Evolutionary conservation across 2,797 vertebrate genomes (phyloP).

Genomic region (Micromesistius poutassou): DNA sequence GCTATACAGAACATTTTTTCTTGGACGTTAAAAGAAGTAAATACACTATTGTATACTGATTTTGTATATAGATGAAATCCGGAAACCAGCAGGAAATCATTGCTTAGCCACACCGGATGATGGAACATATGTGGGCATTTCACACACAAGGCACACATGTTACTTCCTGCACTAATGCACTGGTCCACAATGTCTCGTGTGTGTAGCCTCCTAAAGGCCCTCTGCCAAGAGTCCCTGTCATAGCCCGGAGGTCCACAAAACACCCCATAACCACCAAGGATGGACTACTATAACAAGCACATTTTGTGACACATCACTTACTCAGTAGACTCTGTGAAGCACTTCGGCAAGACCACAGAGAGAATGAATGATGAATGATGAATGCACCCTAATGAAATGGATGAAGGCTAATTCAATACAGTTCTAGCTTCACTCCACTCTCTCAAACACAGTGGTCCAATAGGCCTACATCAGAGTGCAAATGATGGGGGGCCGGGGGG

Average conservation of each 20-base stretch:
- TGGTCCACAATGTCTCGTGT: not conserved
- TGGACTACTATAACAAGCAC: not conserved
- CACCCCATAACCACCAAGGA: not conserved
- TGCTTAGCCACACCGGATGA: not conserved
- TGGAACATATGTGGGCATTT: not conserved
- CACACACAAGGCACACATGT: not conserved
- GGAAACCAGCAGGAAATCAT: not conserved
- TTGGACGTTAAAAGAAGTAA: not conserved
- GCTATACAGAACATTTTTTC: not conserved
- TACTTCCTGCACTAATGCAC: not conserved
- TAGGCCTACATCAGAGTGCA: not conserved
- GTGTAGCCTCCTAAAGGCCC: not conserved
- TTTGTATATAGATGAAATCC: not conserved
- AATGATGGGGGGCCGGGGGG: not conserved
- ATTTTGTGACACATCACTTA: not conserved
- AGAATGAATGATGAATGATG: not conserved
- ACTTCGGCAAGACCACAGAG: not conserved
- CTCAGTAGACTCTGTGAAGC: not conserved
- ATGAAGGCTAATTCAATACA: not conserved
- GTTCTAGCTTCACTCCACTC: not conserved
- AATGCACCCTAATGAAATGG: not conserved
- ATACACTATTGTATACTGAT: too few species aligned
- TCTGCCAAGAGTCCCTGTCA: not conserved
- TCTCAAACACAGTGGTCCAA: not conserved
- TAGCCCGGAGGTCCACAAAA: not conserved